Evolutionary conservation across 2,113 vertebrate genomes (phyloP).

Genomic region (Pseudorhombus dupliciocellatus): DNA sequence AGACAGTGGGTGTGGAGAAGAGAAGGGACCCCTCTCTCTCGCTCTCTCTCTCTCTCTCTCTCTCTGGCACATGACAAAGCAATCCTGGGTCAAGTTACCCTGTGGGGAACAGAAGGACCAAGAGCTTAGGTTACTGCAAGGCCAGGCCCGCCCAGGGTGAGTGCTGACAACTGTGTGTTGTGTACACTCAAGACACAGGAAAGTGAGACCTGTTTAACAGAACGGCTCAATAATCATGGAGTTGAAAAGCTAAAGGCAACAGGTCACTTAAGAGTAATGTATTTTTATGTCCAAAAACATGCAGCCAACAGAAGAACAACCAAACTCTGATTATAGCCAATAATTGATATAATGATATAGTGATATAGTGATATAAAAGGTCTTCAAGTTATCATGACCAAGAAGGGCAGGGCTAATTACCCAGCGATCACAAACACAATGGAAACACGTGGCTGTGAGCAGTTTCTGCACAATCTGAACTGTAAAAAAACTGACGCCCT

Average conservation of each 20-base stretch:
- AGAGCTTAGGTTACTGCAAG: constrained; percentile 68
- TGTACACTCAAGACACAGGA: constrained; percentile 40
- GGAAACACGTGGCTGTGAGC: too few species aligned
- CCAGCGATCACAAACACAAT: background rate
- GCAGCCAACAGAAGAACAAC: background rate
- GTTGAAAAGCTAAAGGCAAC: background rate
- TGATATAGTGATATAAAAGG: background rate
- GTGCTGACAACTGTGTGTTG: constrained; percentile 52
- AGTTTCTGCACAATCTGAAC: too few species aligned
- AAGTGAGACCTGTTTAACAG: constrained; percentile 24
- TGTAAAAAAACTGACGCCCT: too few species aligned
- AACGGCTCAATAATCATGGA: background rate
- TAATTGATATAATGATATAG: background rate
- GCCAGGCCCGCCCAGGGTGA: constrained; percentile 48
- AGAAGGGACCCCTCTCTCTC: constrained; percentile 51
- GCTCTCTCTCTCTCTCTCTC: constrained; percentile 9
- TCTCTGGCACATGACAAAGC: constrained; percentile 70
- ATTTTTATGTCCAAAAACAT: background rate
- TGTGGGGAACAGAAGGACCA: constrained; percentile 61
- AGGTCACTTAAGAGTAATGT: too few species aligned
- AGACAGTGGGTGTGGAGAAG: constrained; percentile 52
- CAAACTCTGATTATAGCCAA: background rate
- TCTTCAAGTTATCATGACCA: background rate
- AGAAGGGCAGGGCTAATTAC: background rate
- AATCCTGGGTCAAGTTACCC: constrained; percentile 75